These are phyloP conservation scores for Apocrypta bakeri DNA, from an alignment of 1,140 invertebrate genomes.

Conservation along the genomic window DNA sequence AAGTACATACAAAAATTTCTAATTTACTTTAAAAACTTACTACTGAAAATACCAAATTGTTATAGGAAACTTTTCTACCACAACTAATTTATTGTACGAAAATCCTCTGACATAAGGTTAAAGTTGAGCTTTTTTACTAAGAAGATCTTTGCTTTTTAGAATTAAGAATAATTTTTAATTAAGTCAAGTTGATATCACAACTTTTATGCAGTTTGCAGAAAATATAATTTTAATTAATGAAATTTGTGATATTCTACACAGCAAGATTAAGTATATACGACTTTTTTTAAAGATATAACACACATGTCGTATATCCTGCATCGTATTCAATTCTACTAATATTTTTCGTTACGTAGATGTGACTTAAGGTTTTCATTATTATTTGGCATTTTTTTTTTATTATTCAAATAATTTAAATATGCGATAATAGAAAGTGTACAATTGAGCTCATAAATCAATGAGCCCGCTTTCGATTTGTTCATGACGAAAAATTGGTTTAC, in stretches of 20 bases:
- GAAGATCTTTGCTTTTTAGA: slow-evolving; percentile 14
- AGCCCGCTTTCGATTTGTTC: slow-evolving; percentile 24
- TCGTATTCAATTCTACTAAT: slow-evolving; percentile 2
- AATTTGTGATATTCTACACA: background rate
- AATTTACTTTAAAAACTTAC: background rate
- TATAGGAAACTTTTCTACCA: slow-evolving; percentile 13
- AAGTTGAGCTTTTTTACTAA: slow-evolving; percentile 20
- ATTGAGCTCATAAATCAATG: background rate
- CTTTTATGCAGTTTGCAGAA: background rate
- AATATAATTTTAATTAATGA: background rate
- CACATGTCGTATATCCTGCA: background rate
- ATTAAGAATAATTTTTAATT: background rate
- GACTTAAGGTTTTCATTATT: slow-evolving; percentile 25
- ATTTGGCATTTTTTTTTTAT: slow-evolving; percentile 10
- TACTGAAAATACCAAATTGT: slow-evolving; percentile 22
- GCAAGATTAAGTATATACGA: background rate
- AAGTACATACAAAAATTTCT: slow-evolving; percentile 53
- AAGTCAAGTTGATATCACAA: background rate
- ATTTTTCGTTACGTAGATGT: slow-evolving; percentile 31
- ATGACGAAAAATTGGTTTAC: slow-evolving; percentile 21
- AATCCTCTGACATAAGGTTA: background rate
- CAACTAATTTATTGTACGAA: background rate
- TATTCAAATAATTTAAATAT: slow-evolving; percentile 12
- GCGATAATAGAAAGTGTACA: slow-evolving; percentile 34
- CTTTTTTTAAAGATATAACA: slow-evolving; percentile 13